phyloP scores from a whole-genome alignment of 1,140 invertebrate genomes.

The Pantala flavescens region DNA sequence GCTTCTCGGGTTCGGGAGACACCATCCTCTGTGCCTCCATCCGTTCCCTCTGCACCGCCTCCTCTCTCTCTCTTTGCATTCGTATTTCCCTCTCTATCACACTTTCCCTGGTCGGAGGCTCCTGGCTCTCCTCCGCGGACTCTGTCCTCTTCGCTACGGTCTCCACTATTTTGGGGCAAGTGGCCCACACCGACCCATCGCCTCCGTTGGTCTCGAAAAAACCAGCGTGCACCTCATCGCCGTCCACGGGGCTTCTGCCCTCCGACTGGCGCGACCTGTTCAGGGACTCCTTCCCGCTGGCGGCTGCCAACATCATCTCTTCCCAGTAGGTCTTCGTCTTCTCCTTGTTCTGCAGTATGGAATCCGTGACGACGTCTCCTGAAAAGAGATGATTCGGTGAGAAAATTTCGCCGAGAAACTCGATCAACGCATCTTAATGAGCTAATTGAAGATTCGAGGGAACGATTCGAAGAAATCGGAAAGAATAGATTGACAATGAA shows the following conservation, averaged over 20 bases:
- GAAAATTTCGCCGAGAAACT: too few species aligned
- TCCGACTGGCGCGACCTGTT: constrained; percentile 31
- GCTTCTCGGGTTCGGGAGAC: constrained; percentile 23
- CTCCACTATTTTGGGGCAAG: constrained; percentile 19
- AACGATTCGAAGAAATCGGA: too few species aligned
- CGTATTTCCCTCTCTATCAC: constrained; percentile 32
- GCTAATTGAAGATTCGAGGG: too few species aligned
- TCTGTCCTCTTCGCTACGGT: constrained; percentile 16
- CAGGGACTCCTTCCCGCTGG: constrained; percentile 12
- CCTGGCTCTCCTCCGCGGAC: not conserved
- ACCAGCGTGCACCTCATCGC: not conserved
- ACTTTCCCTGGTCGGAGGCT: constrained; percentile 26
- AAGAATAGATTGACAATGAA: too few species aligned
- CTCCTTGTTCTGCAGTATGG: constrained; percentile 32
- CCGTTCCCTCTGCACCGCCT: constrained; percentile 31
- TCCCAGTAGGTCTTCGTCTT: constrained; percentile 33
- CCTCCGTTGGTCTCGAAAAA: not conserved
- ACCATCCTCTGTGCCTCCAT: constrained; percentile 27
- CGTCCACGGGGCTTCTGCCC: constrained; percentile 27
- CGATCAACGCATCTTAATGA: too few species aligned
- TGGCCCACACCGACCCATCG: constrained; percentile 19
- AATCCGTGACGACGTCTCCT: constrained; percentile 31
- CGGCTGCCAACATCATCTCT: constrained; percentile 29
- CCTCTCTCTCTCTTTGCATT: constrained; percentile 13
- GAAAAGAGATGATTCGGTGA: constrained; percentile 18